Conservation (phyloP, 2,888 invertebrate species). For the Agrotis clavis region DNA sequence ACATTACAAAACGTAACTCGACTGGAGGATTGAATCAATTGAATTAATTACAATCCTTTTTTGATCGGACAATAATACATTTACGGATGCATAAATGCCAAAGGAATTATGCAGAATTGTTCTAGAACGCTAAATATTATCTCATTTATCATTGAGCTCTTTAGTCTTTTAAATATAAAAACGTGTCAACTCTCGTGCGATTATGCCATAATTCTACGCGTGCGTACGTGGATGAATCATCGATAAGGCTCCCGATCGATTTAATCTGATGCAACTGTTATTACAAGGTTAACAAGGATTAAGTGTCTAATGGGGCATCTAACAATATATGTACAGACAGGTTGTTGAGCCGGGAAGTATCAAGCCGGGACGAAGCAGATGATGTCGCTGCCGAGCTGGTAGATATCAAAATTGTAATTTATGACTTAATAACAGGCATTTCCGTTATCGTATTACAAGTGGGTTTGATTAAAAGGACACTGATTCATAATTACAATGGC, state of each 20-base stretch:
- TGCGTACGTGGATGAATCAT: slow-evolving; percentile 30
- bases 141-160: not conserved
- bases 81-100: too few relatives aligned
- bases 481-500: slow-evolving; percentile 7
- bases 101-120: not conserved
- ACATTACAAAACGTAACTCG: too few relatives aligned
- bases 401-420: not conserved
- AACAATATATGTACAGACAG: slow-evolving; percentile 3
- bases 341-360: slow-evolving; percentile 13
- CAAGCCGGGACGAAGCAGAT: slow-evolving; percentile 1
- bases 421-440: slow-evolving; percentile 13
- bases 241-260: slow-evolving; percentile 38
- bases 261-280: slow-evolving; percentile 45
- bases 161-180: not conserved
- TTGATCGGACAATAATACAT: too few relatives aligned
- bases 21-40: too few relatives aligned
- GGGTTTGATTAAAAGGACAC: not conserved
- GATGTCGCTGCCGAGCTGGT: not conserved
- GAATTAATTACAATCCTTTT: too few relatives aligned
- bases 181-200: slow-evolving; percentile 19
- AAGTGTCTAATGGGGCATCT: slow-evolving; percentile 31
- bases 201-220: slow-evolving; percentile 33
- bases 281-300: slow-evolving; percentile 48
- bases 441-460: slow-evolving; percentile 8
- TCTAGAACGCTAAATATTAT: not conserved